These are phyloP conservation scores for Eupristina koningsbergeri DNA, from an alignment of 1,140 invertebrate species.

Conservation along the genomic window DNA sequence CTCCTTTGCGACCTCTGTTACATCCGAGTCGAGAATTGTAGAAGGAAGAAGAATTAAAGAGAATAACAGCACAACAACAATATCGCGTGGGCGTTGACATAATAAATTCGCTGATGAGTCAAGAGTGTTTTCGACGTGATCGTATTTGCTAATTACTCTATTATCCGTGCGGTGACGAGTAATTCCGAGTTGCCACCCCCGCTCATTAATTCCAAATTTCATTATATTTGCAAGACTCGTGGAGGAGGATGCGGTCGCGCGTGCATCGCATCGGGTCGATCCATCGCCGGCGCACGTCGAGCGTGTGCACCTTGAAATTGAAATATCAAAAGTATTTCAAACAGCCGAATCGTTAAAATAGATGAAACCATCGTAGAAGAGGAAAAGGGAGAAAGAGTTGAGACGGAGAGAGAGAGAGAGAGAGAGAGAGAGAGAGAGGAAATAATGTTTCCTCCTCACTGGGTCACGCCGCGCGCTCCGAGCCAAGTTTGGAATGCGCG, in stretches of 20 bases:
- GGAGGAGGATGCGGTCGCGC: not conserved
- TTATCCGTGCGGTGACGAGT: conserved; percentile 1
- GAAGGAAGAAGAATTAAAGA: not conserved
- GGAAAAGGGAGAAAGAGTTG: not conserved
- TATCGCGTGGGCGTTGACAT: not conserved
- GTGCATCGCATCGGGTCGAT: not conserved
- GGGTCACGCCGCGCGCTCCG: conserved; percentile 35
- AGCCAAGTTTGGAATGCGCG: conserved; percentile 44
- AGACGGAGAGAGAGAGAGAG: no score
- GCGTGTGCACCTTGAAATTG: conserved; percentile 29
- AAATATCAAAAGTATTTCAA: conserved; percentile 38
- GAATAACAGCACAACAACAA: not conserved
- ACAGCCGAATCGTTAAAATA: conserved; percentile 5
- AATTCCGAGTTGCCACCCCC: not conserved
- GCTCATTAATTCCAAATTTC: not conserved
- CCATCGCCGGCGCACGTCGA: not conserved
- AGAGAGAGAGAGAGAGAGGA: not conserved
- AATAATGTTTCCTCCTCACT: conserved; percentile 2
- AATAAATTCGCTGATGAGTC: not conserved
- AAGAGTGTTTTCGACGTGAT: not conserved
- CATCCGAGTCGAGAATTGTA: not conserved
- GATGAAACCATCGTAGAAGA: conserved; percentile 6
- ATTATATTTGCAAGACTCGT: not conserved
- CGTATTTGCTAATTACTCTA: conserved; percentile 10
- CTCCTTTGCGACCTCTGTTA: not conserved